Evolutionary conservation across 2,888 invertebrate species (phyloP).

Genomic region (Myathropa florea): DNA sequence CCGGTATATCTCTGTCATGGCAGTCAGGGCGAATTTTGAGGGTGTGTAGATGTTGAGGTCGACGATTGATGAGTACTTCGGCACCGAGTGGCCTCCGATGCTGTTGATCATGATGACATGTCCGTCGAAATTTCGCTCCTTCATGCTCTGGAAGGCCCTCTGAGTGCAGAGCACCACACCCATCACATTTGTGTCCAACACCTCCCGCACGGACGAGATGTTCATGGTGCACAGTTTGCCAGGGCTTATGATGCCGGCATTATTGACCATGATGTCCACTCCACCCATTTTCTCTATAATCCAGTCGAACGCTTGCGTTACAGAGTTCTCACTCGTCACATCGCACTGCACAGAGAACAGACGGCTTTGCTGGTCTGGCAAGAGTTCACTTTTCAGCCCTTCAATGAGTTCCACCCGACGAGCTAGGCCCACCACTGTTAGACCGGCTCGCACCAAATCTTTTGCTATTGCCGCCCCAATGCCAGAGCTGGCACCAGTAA

Average conservation of each 20-base stretch:
- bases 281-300: constrained; percentile 81
- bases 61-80: constrained; percentile 65
- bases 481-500: constrained; percentile 84
- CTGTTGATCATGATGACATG: constrained; percentile 81
- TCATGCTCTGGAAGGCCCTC: constrained; percentile 81
- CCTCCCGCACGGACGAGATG: constrained; percentile 73
- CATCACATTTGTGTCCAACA: constrained; percentile 81
- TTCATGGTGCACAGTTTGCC: constrained; percentile 73
- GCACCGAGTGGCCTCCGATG: constrained; percentile 75
- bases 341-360: constrained; percentile 77
- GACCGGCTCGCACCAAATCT: constrained; percentile 80
- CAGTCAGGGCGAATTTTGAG: constrained; percentile 77
- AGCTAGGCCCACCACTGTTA: constrained; percentile 82
- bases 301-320: constrained; percentile 81
- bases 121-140: constrained; percentile 78
- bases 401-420: constrained; percentile 79
- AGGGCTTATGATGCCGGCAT: constrained; percentile 81
- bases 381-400: constrained; percentile 70
- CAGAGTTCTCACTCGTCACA: constrained; percentile 81
- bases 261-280: constrained; percentile 83
- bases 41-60: constrained; percentile 77
- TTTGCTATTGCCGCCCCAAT: constrained; percentile 82
- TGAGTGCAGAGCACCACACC: constrained; percentile 80
- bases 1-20: constrained; percentile 76
- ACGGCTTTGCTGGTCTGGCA: constrained; percentile 41